Conservation (phyloP, 2,888 invertebrate species). For the Helobdella robusta region DNA sequence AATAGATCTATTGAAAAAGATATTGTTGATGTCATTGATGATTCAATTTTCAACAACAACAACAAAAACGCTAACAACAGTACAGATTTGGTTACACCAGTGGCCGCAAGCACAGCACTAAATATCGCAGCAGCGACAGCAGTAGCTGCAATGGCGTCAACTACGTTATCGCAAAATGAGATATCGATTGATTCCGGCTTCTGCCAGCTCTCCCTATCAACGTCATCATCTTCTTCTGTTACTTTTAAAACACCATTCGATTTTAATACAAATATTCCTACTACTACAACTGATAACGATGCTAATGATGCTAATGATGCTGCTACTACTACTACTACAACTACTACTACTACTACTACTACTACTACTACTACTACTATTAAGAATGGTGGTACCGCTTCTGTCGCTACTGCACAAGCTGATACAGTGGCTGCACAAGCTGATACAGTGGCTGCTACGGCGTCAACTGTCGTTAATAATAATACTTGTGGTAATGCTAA, state of each 20-base stretch:
- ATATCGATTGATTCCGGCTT: conserved; percentile 19
- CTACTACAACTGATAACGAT: conserved; percentile 11
- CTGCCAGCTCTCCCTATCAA: conserved; percentile 7
- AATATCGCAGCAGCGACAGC: neutral
- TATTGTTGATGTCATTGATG: too few species aligned
- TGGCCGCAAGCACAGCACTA: neutral
- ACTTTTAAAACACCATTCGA: too few species aligned
- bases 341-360: conserved; percentile 14
- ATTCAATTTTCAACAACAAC: neutral
- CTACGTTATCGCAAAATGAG: neutral
- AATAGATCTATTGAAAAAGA: neutral
- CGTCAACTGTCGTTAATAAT: conserved; percentile 1
- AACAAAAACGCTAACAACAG: neutral
- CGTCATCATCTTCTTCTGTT: too few species aligned
- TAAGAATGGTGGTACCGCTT: conserved; percentile 1
- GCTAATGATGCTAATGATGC: conserved; percentile 1
- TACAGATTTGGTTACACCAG: neutral
- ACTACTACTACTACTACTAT: conserved; percentile 15
- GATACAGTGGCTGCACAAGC: neutral
- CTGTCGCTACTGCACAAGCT: neutral
- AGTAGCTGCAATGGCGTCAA: neutral
- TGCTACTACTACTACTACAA: conserved; percentile 13
- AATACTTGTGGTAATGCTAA: conserved; percentile 3
- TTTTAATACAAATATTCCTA: conserved; percentile 6
- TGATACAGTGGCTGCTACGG: conserved; percentile 1